Evolutionary conservation across 2,797 vertebrate genomes (phyloP).

Genomic region (Halcyon chelicuti): DNA sequence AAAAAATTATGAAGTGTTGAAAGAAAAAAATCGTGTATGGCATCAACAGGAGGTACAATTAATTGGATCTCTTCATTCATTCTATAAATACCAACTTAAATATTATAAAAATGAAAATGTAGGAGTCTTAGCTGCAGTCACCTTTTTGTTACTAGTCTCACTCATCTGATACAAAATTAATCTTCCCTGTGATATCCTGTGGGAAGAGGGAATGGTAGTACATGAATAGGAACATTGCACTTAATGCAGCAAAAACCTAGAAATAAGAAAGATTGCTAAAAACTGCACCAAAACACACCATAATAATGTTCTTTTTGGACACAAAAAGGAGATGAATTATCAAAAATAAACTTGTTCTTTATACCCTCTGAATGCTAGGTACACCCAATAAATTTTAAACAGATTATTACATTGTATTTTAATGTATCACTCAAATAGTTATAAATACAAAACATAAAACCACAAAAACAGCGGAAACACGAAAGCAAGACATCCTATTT

Average conservation of each 20-base stretch:
- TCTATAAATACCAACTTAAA: slow-evolving; percentile 55
- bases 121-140: slow-evolving; percentile 34
- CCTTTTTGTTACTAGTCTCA: slow-evolving; percentile 42
- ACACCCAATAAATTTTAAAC: background rate
- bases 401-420: background rate
- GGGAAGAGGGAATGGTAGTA: slow-evolving; percentile 16
- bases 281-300: background rate
- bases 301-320: background rate
- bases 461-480: background rate
- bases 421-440: background rate
- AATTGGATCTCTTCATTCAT: slow-evolving; percentile 57
- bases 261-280: slow-evolving; percentile 24
- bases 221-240: background rate
- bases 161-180: slow-evolving; percentile 51
- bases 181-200: background rate
- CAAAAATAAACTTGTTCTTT: background rate
- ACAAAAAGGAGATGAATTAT: background rate
- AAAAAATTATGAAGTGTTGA: background rate
- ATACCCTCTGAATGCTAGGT: background rate
- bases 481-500: background rate
- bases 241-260: slow-evolving; percentile 9
- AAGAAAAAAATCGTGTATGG: slow-evolving; percentile 39
- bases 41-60: slow-evolving; percentile 65
- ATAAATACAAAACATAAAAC: background rate
- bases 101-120: slow-evolving; percentile 45